Percentiles rank a stretch among this genome's conserved stretches.
phyloP scores from a whole-genome alignment of 2,113 vertebrate species.

The Atlantisia rogersi region DNA sequence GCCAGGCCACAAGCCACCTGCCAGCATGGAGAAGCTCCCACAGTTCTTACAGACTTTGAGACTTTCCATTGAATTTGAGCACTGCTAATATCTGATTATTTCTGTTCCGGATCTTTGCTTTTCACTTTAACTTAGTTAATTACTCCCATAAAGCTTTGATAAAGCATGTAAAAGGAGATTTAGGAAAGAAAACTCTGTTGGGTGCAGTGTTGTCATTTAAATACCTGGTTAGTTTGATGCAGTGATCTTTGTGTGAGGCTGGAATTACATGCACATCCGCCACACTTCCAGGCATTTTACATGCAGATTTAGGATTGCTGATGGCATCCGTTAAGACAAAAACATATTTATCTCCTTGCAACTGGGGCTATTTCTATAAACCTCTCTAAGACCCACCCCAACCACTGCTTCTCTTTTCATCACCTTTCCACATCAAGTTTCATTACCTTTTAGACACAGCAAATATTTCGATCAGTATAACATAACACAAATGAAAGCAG shows the following conservation, averaged over 20 bases:
- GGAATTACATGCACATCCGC: not conserved
- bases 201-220: not conserved
- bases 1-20: not conserved
- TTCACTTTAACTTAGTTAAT: not conserved
- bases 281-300: not conserved
- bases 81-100: not conserved
- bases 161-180: not conserved
- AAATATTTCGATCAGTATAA: not conserved
- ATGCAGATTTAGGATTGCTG: not conserved
- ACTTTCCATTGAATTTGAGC: not conserved
- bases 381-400: not conserved
- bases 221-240: not conserved
- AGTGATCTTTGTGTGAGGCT: not conserved
- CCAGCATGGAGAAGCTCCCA: fast-evolving
- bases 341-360: not conserved
- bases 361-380: not conserved
- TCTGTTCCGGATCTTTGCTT: not conserved
- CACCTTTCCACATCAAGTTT: not conserved
- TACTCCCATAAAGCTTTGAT: not conserved
- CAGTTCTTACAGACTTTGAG: not conserved
- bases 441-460: not conserved
- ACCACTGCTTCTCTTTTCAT: not conserved
- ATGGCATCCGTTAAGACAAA: not conserved
- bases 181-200: not conserved
- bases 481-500: not conserved